phyloP scores from a whole-genome alignment of 2,797 vertebrate species.

The Geotrypetes seraphini region DNA sequence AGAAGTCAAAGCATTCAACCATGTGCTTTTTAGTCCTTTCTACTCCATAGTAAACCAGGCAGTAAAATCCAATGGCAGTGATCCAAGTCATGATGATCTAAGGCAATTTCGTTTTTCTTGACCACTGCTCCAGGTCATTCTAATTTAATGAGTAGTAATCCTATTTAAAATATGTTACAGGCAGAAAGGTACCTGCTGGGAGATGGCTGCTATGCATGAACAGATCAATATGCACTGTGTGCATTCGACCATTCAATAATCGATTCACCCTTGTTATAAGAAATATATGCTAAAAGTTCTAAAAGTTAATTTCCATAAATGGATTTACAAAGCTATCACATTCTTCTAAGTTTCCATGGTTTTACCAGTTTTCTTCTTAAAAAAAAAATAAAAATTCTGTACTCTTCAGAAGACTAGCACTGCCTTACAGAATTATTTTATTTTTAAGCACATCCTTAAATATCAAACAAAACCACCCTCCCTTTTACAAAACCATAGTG shows the following conservation, averaged over 20 bases:
- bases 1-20: slow-evolving; percentile 21
- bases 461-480: too few relatives aligned
- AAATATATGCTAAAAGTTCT: slow-evolving; percentile 50
- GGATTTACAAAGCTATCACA: slow-evolving; percentile 35
- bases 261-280: slow-evolving; percentile 54
- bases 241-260: slow-evolving; percentile 56
- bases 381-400: too few relatives aligned
- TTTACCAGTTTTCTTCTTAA: too few relatives aligned
- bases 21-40: slow-evolving; percentile 16
- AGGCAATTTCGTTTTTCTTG: slow-evolving; percentile 43
- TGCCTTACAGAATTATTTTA: slow-evolving; percentile 8
- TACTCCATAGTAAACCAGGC: slow-evolving; percentile 12
- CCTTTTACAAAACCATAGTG: too few relatives aligned
- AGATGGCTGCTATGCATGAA: slow-evolving; percentile 33
- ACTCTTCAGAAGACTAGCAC: too few relatives aligned
- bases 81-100: slow-evolving; percentile 39
- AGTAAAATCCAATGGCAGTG: slow-evolving; percentile 21
- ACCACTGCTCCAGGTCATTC: slow-evolving; percentile 42
- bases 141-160: slow-evolving; percentile 54
- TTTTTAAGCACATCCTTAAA: too few relatives aligned
- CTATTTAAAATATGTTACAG: slow-evolving; percentile 48
- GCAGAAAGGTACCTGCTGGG: slow-evolving; percentile 40
- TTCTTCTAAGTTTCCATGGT: slow-evolving; percentile 41
- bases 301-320: slow-evolving; percentile 49
- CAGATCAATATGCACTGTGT: slow-evolving; percentile 55